Evolutionary conservation across 2,113 vertebrate genomes (phyloP).

Genomic region (Noctilio leporinus): DNA sequence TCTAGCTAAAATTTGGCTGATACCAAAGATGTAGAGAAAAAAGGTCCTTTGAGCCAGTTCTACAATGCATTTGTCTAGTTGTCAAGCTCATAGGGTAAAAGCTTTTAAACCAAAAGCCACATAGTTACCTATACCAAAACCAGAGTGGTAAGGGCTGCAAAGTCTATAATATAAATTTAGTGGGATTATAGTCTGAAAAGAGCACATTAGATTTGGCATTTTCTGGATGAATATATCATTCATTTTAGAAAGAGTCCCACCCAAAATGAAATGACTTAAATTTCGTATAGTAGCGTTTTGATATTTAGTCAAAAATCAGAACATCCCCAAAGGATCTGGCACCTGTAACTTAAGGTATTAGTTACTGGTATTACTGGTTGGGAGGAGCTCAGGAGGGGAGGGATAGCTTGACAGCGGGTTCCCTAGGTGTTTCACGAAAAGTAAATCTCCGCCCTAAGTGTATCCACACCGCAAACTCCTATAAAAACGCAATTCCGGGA

Average conservation of each 20-base stretch:
- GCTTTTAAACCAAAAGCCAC: conserved; percentile 4
- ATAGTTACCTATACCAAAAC: not conserved
- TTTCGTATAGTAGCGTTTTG: not conserved
- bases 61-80: not conserved
- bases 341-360: no score
- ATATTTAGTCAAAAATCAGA: no score
- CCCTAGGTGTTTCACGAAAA: not conserved
- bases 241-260: not conserved
- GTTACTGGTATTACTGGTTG: no score
- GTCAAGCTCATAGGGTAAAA: not conserved
- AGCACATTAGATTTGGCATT: not conserved
- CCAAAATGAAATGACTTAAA: not conserved
- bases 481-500: no score
- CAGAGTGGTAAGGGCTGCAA: not conserved
- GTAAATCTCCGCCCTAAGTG: not conserved
- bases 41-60: no score
- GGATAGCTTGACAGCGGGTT: not conserved
- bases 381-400: not conserved
- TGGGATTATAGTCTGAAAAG: not conserved
- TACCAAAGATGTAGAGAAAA: not conserved
- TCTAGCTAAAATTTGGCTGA: not conserved
- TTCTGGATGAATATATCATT: not conserved
- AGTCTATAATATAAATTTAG: not conserved
- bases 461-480: not conserved
- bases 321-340: no score